Evolutionary conservation across 2,113 vertebrate genomes (phyloP).

Genomic region (Myiopsitta monachus): DNA sequence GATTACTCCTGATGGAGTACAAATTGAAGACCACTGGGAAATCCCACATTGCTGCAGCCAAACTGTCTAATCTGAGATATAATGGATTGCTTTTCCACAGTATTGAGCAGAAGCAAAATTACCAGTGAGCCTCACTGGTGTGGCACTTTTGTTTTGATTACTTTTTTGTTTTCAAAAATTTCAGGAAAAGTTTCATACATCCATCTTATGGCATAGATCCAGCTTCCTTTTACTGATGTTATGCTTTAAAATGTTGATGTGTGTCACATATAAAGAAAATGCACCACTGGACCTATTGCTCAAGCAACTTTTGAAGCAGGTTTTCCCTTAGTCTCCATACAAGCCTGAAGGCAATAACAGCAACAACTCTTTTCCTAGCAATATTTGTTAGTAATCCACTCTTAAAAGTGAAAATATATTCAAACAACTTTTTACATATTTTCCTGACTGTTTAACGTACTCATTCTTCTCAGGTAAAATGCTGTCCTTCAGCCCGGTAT

Average conservation of each 20-base stretch:
- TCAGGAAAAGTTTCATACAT: background rate
- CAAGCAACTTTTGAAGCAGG: background rate
- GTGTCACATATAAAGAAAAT: background rate
- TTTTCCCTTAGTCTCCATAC: background rate
- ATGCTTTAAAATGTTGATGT: background rate
- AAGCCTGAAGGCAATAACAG: background rate
- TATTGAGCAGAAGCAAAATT: background rate
- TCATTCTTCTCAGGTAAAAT: background rate
- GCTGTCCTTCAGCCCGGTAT: background rate
- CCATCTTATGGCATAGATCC: background rate
- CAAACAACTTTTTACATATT: background rate
- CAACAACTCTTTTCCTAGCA: background rate
- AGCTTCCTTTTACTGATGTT: background rate
- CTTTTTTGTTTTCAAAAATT: background rate
- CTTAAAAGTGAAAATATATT: background rate
- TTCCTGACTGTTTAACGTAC: background rate
- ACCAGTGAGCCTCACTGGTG: background rate
- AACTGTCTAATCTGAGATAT: slow-evolving; percentile 41
- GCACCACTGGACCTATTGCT: accelerated
- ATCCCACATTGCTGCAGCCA: background rate
- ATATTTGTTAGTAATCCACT: background rate
- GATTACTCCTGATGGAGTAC: slow-evolving; percentile 21
- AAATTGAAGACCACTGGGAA: slow-evolving; percentile 56
- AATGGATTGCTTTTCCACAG: slow-evolving; percentile 17
- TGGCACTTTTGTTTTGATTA: background rate